These are phyloP conservation scores for Agrochola circellaris DNA, from an alignment of 2,888 invertebrate species.

Conservation along the genomic window DNA sequence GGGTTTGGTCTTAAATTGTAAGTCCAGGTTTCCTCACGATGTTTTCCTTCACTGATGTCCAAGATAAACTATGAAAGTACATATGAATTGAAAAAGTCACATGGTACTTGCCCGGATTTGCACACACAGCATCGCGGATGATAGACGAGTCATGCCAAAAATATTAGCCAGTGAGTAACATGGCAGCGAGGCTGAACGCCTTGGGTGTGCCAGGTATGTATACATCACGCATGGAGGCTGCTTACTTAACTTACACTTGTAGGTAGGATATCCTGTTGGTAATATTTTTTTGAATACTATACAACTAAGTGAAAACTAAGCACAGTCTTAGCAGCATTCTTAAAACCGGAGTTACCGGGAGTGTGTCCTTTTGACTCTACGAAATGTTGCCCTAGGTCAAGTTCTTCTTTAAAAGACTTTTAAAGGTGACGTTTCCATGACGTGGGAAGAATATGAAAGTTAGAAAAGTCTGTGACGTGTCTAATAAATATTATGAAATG, in stretches of 20 bases:
- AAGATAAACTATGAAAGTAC: too few species aligned
- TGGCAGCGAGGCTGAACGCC: not conserved
- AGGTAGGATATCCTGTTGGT: not conserved
- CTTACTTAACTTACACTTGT: not conserved
- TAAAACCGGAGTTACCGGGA: not conserved
- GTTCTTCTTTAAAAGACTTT: conserved; percentile 25
- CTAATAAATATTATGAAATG: conserved; percentile 24
- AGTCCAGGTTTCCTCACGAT: too few species aligned
- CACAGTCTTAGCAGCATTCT: not conserved
- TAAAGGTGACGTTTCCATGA: conserved; percentile 6
- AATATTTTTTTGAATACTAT: too few species aligned
- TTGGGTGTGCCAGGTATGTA: not conserved
- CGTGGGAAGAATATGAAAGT: conserved; percentile 18
- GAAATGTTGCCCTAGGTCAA: conserved; percentile 2
- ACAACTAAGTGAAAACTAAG: not conserved
- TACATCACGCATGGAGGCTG: not conserved
- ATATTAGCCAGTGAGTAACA: not conserved
- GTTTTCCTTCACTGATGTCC: too few species aligned
- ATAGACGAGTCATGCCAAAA: not conserved
- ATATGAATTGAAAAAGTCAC: too few species aligned
- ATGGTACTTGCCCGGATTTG: too few species aligned
- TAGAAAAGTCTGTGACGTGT: conserved; percentile 10
- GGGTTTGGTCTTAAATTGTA: too few species aligned
- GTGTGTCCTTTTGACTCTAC: not conserved
- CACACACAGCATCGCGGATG: too few species aligned